These are phyloP conservation scores for Scaptomyza reducta DNA, from an alignment of 2,888 invertebrate genomes.

Conservation along the genomic window DNA sequence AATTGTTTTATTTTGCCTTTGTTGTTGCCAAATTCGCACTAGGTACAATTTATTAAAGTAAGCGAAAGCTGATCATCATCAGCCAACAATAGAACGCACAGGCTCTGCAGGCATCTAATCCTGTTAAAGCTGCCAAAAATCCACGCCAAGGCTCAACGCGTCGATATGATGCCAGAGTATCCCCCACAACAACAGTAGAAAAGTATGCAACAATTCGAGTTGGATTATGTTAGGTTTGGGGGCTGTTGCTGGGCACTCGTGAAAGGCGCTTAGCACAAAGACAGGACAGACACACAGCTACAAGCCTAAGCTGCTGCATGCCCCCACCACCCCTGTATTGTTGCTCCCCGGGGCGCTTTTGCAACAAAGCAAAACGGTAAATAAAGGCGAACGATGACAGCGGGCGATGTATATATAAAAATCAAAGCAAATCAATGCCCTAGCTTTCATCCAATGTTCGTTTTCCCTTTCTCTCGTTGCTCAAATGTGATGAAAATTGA, in stretches of 20 bases:
- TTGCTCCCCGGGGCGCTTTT: conserved; percentile 42
- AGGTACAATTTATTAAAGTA: conserved; percentile 14
- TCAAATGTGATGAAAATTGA: conserved; percentile 70
- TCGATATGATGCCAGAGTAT: conserved; percentile 22
- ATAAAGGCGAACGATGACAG: conserved; percentile 67
- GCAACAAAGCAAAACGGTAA: conserved; percentile 68
- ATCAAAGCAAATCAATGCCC: conserved; percentile 77
- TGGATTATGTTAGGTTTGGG: too few relatives aligned
- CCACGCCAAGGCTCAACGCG: conserved; percentile 65
- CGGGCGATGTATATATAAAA: conserved; percentile 66
- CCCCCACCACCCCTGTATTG: neutral
- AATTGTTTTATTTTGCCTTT: conserved; percentile 5
- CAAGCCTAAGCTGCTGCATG: conserved; percentile 50
- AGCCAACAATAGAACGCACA: conserved; percentile 15
- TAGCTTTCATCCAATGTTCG: conserved; percentile 23
- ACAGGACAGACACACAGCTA: conserved; percentile 41
- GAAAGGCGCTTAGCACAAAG: conserved; percentile 43
- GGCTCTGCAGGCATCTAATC: conserved; percentile 68
- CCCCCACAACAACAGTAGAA: conserved; percentile 9
- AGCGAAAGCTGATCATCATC: conserved; percentile 22
- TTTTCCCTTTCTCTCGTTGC: conserved; percentile 4
- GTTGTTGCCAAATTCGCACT: conserved; percentile 1
- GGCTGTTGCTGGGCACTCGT: conserved; percentile 13
- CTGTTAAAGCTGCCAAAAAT: conserved; percentile 79
- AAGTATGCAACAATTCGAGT: conserved; percentile 12